A percentile compares a stretch with the other conserved stretches of the same genome.
Evolutionary conservation across 2,888 invertebrate genomes (phyloP).

Genomic region (Diploptera punctata): DNA sequence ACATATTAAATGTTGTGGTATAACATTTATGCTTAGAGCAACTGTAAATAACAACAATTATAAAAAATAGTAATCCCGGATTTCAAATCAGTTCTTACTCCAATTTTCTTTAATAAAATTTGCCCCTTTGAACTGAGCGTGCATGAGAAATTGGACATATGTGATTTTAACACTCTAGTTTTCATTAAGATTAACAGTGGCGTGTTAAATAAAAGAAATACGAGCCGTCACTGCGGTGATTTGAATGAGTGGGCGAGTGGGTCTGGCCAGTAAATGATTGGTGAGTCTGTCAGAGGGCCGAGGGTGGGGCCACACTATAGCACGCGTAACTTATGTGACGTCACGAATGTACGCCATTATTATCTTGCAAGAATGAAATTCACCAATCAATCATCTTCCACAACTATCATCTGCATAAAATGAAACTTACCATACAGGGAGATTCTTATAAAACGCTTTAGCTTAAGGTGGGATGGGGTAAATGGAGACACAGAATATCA

Average conservation of each 20-base stretch:
- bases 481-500: too few relatives aligned
- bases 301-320: conserved; percentile 23
- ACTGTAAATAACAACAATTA: too few relatives aligned
- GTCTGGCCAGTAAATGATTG: conserved; percentile 20
- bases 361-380: conserved; percentile 23
- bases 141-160: too few relatives aligned
- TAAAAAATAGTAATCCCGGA: too few relatives aligned
- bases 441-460: not conserved
- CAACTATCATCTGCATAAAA: not conserved
- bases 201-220: too few relatives aligned
- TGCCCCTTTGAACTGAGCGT: too few relatives aligned
- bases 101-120: too few relatives aligned
- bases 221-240: not conserved
- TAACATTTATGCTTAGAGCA: too few relatives aligned
- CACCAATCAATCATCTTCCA: conserved; percentile 24
- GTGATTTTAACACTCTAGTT: too few relatives aligned
- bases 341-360: conserved; percentile 20
- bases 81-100: too few relatives aligned
- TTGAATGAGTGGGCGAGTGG: conserved; percentile 23
- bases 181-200: too few relatives aligned
- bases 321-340: conserved; percentile 19
- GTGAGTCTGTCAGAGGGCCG: conserved; percentile 25
- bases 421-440: not conserved
- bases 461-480: not conserved
- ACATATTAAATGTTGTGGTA: too few relatives aligned